These are phyloP conservation scores for Aurelia sp. DNA, from an alignment of 30 jellyfish, hydroid and myxozoan species.

Conservation along the genomic window DNA sequence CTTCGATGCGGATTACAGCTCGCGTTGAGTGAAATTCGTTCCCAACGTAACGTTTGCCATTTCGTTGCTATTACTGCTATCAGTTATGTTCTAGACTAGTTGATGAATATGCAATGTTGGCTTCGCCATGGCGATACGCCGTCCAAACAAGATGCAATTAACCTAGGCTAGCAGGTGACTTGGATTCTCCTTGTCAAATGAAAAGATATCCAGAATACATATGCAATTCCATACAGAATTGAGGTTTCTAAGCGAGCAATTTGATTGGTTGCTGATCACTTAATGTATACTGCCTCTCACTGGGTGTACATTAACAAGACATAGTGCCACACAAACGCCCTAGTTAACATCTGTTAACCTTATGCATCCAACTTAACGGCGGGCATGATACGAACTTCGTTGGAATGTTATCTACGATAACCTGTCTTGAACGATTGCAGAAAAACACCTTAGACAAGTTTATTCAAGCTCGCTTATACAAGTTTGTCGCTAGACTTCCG, in stretches of 20 bases:
- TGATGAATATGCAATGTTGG: conserved; percentile 19
- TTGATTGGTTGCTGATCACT: conserved; percentile 53
- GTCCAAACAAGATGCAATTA: conserved; percentile 73
- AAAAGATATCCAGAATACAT: conserved; percentile 23
- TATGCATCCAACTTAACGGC: neutral
- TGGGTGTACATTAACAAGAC: conserved; percentile 26
- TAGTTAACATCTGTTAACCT: neutral
- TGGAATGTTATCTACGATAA: conserved; percentile 49
- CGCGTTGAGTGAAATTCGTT: conserved; percentile 40
- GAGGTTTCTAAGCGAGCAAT: conserved; percentile 67
- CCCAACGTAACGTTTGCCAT: conserved; percentile 61
- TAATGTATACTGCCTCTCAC: conserved; percentile 25
- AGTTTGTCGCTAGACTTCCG: conserved; percentile 38
- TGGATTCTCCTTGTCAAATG: conserved; percentile 41
- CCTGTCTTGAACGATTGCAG: conserved; percentile 24
- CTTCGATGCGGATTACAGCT: conserved; percentile 47
- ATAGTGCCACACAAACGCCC: conserved; percentile 27
- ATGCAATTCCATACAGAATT: conserved; percentile 59
- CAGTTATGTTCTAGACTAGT: conserved; percentile 18
- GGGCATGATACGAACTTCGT: conserved; percentile 16
- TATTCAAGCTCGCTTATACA: neutral
- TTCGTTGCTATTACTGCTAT: conserved; percentile 65
- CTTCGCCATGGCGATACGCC: conserved; percentile 77
- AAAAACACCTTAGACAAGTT: conserved; percentile 44
- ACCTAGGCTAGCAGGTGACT: conserved; percentile 72